Conservation (phyloP, 2,888 invertebrate species). For the Acleris literana region DNA sequence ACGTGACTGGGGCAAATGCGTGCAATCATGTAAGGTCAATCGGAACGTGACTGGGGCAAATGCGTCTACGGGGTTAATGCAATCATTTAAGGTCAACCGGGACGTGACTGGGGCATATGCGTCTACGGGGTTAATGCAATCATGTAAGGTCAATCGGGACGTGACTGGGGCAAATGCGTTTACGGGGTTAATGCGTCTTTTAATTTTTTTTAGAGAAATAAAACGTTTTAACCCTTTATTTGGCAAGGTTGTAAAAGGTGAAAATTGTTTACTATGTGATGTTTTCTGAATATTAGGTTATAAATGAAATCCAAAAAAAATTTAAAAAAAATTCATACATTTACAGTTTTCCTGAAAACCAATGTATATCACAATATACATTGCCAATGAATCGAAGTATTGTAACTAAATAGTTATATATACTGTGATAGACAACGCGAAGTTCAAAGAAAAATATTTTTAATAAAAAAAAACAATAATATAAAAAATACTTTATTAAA, state of each 20-base stretch:
- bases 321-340: slow-evolving; percentile 6
- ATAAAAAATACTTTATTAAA: not conserved
- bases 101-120: too few species aligned
- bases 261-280: not conserved
- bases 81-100: too few species aligned
- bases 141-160: too few species aligned
- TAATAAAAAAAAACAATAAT: not conserved
- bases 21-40: too few species aligned
- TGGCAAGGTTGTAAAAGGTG: not conserved
- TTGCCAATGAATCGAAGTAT: slow-evolving; percentile 13
- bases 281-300: not conserved
- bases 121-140: too few species aligned
- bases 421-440: slow-evolving; percentile 3
- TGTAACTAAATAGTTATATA: not conserved
- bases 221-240: not conserved
- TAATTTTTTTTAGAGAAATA: too few species aligned
- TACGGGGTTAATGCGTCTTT: too few species aligned
- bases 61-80: too few species aligned
- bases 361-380: slow-evolving; percentile 13
- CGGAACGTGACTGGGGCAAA: too few species aligned
- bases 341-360: slow-evolving; percentile 26
- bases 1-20: too few species aligned
- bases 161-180: too few species aligned
- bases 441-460: not conserved
- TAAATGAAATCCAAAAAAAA: not conserved